Conservation (phyloP, 2,113 vertebrate species). For the Athene noctua region DNA sequence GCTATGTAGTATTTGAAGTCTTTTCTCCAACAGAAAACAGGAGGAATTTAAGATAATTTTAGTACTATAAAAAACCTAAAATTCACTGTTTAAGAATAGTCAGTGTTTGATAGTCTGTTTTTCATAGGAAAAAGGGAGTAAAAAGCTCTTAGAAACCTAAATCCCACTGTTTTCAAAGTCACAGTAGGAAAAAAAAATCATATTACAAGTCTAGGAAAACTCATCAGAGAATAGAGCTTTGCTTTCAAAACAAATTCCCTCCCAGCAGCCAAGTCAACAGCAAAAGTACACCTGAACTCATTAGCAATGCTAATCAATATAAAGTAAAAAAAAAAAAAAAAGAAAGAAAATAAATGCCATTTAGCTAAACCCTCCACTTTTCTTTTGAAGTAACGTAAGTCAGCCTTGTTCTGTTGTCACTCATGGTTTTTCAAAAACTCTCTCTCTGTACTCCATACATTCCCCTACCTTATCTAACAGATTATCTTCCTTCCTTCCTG, state of each 20-base stretch:
- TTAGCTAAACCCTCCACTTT: neutral
- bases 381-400: neutral
- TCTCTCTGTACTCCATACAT: neutral
- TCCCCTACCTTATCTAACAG: neutral
- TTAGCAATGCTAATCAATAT: neutral
- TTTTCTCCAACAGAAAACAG: neutral
- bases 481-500: neutral
- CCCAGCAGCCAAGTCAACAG: neutral
- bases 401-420: neutral
- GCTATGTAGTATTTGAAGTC: neutral
- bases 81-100: neutral
- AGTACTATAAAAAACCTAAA: neutral
- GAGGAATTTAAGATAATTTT: neutral
- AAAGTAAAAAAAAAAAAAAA: too few species aligned
- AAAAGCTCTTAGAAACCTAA: neutral
- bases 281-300: neutral
- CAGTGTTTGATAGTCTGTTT: neutral
- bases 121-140: neutral
- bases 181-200: neutral
- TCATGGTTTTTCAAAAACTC: neutral
- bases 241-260: neutral
- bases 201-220: neutral
- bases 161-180: neutral
- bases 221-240: neutral
- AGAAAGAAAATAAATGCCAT: neutral